Conservation (phyloP, 2,113 vertebrate species). For the Lagopus muta region DNA sequence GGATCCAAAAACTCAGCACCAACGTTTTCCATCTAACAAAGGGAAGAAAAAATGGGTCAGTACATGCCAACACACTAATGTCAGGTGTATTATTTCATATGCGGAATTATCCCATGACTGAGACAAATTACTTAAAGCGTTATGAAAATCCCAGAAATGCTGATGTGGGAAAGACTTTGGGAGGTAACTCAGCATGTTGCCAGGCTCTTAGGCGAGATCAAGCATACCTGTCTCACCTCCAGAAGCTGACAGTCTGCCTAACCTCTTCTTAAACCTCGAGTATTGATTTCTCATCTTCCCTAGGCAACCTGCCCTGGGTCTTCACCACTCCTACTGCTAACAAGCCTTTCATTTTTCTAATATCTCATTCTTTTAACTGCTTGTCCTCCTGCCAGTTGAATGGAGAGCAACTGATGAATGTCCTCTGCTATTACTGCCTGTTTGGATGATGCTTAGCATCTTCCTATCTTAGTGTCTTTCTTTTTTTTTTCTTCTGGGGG, state of each 20-base stretch:
- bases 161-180: conserved; percentile 16
- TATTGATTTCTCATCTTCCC: conserved; percentile 68
- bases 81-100: background rate
- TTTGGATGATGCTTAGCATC: conserved; percentile 2
- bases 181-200: background rate
- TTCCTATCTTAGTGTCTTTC: background rate
- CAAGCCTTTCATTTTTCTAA: conserved; percentile 63
- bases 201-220: conserved; percentile 25
- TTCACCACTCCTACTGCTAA: conserved; percentile 27
- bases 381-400: conserved; percentile 15
- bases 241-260: conserved; percentile 48
- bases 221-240: conserved; percentile 26
- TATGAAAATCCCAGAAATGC: conserved; percentile 3
- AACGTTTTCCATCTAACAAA: background rate
- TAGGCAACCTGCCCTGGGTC: conserved; percentile 37
- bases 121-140: conserved; percentile 38
- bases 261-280: conserved; percentile 31
- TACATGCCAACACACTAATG: background rate
- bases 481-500: background rate
- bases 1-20: background rate
- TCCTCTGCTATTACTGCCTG: background rate
- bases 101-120: background rate
- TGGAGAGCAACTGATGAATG: background rate
- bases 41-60: background rate
- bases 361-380: background rate